Evolutionary conservation across 2,113 vertebrate genomes (phyloP).

Genomic region (Myiozetetes cayanensis): DNA sequence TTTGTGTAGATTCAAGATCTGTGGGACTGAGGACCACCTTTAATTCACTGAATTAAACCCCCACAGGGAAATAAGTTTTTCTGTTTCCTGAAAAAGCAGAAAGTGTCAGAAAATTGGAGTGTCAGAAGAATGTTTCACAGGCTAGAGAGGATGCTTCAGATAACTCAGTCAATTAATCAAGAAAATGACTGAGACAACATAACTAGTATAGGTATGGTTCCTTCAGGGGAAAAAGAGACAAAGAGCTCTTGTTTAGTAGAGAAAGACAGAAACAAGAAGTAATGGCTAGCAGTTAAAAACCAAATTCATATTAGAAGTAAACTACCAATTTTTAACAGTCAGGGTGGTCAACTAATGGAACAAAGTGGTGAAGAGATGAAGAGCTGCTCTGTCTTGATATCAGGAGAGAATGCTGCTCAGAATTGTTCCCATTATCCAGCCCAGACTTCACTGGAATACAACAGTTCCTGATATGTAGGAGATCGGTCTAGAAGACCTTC

Average conservation of each 20-base stretch:
- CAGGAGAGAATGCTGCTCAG: neutral
- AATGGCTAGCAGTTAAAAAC: neutral
- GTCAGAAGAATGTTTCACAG: neutral
- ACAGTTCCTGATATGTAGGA: neutral
- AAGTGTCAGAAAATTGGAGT: neutral
- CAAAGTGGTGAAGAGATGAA: neutral
- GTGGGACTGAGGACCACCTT: neutral
- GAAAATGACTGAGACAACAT: neutral
- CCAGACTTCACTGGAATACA: neutral
- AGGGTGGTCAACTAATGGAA: neutral
- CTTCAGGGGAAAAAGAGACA: neutral
- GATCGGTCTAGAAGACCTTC: neutral
- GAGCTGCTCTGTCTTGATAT: neutral
- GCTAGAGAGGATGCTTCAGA: neutral
- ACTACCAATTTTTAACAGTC: neutral
- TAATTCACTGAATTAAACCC: neutral
- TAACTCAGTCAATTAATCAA: neutral
- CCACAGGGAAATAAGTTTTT: neutral
- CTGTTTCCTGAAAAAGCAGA: neutral
- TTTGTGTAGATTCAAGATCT: neutral
- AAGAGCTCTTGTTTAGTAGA: neutral
- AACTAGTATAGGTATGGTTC: neutral
- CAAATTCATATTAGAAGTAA: neutral
- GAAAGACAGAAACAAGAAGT: neutral
- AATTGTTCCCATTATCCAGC: neutral